These are phyloP conservation scores for Acestrorhynchus altus DNA, from an alignment of 2,797 vertebrate species.

Conservation along the genomic window DNA sequence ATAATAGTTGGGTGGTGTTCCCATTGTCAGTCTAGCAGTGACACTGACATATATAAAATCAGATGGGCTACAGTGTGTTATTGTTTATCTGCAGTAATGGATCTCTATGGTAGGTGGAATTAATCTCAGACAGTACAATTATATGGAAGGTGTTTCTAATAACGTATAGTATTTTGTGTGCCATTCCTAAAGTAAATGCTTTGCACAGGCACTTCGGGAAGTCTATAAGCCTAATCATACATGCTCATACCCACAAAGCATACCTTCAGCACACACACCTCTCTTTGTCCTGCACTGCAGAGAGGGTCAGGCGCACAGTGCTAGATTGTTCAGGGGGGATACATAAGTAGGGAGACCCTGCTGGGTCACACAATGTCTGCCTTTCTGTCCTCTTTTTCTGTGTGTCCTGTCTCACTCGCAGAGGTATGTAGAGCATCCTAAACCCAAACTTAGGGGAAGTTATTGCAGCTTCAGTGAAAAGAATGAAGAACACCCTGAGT, in stretches of 20 bases:
- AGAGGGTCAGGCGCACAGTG: slow-evolving; percentile 63
- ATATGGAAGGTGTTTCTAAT: neutral
- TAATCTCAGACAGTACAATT: no score
- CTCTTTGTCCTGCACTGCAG: slow-evolving; percentile 31
- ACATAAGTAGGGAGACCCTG: slow-evolving; percentile 61
- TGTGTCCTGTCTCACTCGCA: slow-evolving; percentile 56
- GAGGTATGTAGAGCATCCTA: neutral
- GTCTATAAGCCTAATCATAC: neutral
- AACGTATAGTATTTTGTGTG: neutral
- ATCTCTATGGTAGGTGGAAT: neutral
- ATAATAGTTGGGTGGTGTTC: neutral
- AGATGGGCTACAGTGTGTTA: neutral
- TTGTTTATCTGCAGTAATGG: neutral
- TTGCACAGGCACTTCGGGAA: neutral
- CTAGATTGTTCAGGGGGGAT: slow-evolving; percentile 71
- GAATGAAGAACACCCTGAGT: neutral
- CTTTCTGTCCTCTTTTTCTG: slow-evolving; percentile 61
- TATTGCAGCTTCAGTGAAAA: neutral
- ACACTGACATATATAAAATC: neutral
- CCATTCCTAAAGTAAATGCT: neutral
- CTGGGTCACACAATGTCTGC: slow-evolving; percentile 68
- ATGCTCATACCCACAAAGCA: neutral
- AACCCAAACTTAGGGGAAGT: neutral
- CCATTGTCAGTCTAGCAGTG: neutral
- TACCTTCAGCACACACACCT: slow-evolving; percentile 14